Base-by-base conservation (phyloP, 2,113 vertebrate genomes). In the Polypterus senegalus region DNA sequence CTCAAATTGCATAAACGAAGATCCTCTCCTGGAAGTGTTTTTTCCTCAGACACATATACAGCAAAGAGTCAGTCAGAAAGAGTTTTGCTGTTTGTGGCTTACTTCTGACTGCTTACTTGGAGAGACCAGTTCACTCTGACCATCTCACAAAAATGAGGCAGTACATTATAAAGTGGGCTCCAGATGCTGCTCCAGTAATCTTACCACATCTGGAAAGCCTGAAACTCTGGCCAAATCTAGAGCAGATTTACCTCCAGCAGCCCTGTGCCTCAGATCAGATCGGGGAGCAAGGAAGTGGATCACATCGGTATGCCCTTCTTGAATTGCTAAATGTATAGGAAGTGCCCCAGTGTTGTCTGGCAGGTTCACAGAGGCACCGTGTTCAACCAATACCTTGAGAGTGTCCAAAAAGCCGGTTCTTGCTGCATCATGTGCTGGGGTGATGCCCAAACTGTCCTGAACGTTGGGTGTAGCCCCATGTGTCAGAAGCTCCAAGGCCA, bases 351-450 rank as follows among this genome's bases (percentile, higher is more conserved):
- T 71, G 60, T 76, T 68, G 58, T 96, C 89, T 0, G 85, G 80
- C 0, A 66, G 7, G 53, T 93, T 92, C n/a, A 92, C 80, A 0
- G 88, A 85, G 0, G 91, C 89, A 0, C 90, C 88, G 0, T 86
- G 73, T 54, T 90, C 85, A 67, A 89, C 85, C 71, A 96, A 73
- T 47, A 88, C 81, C 61, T 76, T 79, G 59, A 94, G 65, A 0
- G 91, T 93, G 65, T 93, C 92, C 44, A 89, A 68, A 63, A 96
- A 96, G 2, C 92, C 92, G 0, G 84, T 86, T 9, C 89, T 86
- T 1, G 92, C 91, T 0, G 90, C 92, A 0, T 96, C 92, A 0
- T 94, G 92, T 6, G 83, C 77, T 0, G 91, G 89, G 0, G 87
- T 76, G 48, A 89, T 86, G 8, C 92, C 92, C 0, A 77, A 67